A percentile compares a stretch with the other conserved stretches of the same genome.
Conservation (phyloP, 2,797 vertebrate species). For the Coccyzus lansbergi region DNA sequence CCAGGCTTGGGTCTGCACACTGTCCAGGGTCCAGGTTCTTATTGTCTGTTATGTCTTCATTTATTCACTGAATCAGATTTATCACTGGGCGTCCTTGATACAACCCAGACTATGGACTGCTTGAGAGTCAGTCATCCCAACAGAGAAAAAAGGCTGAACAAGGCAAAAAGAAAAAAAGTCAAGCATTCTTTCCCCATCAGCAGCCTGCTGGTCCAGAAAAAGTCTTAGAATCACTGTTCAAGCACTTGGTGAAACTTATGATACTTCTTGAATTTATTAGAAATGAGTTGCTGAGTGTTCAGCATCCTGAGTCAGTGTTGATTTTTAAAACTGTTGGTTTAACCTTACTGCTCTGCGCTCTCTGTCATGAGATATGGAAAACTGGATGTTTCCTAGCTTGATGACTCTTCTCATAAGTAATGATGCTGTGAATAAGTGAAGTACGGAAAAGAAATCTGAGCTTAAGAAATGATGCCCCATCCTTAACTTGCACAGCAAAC, state of each 20-base stretch:
- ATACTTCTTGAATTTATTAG: background rate
- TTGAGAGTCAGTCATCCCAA: background rate
- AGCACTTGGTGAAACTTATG: background rate
- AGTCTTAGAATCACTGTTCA: background rate
- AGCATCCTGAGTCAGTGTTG: background rate
- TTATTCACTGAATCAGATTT: background rate
- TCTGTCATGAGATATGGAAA: background rate
- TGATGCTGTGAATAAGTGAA: background rate
- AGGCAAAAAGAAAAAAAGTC: background rate
- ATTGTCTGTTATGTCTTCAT: background rate
- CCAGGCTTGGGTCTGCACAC: background rate
- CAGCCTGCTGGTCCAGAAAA: background rate
- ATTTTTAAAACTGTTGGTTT: background rate
- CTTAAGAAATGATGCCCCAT: background rate
- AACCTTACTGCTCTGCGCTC: background rate
- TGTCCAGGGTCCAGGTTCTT: background rate
- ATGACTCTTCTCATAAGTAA: background rate
- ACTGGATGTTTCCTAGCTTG: conserved; percentile 24
- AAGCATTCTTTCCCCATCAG: background rate
- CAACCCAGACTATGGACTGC: background rate
- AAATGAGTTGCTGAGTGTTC: background rate
- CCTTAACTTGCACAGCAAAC: background rate
- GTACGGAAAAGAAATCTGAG: background rate
- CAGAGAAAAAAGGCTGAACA: background rate
- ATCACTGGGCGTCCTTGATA: background rate